Evolutionary conservation across 1,140 invertebrate genomes (phyloP), one percentile per base, ranked within the genome.

Genomic region (Oreohelix idahoensis): DNA sequence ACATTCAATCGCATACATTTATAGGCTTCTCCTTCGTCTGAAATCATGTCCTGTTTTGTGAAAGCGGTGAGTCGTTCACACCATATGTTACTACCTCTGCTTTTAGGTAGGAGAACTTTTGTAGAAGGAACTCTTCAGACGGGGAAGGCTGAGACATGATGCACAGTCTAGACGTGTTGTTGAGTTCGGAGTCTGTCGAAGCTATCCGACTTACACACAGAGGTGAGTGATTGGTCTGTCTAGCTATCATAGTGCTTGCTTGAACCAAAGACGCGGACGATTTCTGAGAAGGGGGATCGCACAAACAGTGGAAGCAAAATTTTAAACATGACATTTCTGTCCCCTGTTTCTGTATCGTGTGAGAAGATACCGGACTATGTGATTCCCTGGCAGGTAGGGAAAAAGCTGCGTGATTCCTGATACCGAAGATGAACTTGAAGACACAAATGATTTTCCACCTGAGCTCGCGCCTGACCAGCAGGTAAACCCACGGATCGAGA

Each of bases 401-500:
- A 36, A 49, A 20, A 42, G 51, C 81, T 81, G 66, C n/a, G 23
- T 38, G 39, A 36, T n/a, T 58, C 35, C 51, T 39, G 70, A 80
- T 71, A 84, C 87, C 58, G 11, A 86, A 85, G 15, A 90, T n/a
- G 32, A 66, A 85, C 51, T 88, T 88, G 42, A 89, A 76, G 29
- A 85, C 81, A 35, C 77, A 82, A 42, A 87, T 85, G 13, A 87
- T 78, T 49, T 87, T 87, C 87, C 87, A 89, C 11, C 89, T 79
- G 10, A 89, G 74, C 84, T 89, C 87, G n/a, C 88, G 69, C 8
- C 89, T 84, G 32, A 90, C 84, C 1, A 93, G 87, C 79, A 93
- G 92, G 86, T 93, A 93, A 26, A 93, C 92, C 92, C 92, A 93
- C 17, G 93, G 93, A 82, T 93, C 93, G 13, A 93, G 87, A 51